A percentile compares a stretch with the other conserved stretches of the same genome.
phyloP scores from a whole-genome alignment of 1,140 invertebrate species.

The Papilio helenus region DNA sequence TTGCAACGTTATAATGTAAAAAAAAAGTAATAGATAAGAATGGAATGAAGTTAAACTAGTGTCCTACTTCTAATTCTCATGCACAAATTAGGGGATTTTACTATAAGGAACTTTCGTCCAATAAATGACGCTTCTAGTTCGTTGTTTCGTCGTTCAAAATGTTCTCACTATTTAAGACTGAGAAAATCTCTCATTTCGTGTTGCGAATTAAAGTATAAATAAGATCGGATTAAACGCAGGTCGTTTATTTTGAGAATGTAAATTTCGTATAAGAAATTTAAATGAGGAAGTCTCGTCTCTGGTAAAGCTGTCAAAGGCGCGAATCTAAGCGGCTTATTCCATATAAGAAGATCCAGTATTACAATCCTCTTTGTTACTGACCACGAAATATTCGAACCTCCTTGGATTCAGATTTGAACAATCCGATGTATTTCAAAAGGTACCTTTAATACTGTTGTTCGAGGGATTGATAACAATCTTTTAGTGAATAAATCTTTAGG shows the following conservation, averaged over 20 bases:
- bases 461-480: too few species aligned
- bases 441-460: too few species aligned
- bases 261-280: constrained; percentile 20
- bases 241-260: constrained; percentile 13
- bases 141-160: too few species aligned
- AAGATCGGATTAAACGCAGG: background rate
- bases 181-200: background rate
- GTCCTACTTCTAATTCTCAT: too few species aligned
- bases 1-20: too few species aligned
- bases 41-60: too few species aligned
- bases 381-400: background rate
- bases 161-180: background rate
- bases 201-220: constrained; percentile 4
- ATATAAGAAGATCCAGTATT: constrained; percentile 8
- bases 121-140: too few species aligned
- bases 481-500: too few species aligned
- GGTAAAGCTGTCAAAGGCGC: constrained; percentile 5
- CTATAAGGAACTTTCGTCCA: too few species aligned
- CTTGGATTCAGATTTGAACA: background rate
- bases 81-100: too few species aligned
- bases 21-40: too few species aligned
- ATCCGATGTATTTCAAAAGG: background rate
- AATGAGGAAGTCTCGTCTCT: constrained; percentile 22
- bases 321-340: constrained; percentile 20
- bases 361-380: constrained; percentile 26